Percentiles rank a stretch among this genome's conserved stretches.
Conservation (phyloP, 2,888 invertebrate species). For the Apamea epomidion region DNA sequence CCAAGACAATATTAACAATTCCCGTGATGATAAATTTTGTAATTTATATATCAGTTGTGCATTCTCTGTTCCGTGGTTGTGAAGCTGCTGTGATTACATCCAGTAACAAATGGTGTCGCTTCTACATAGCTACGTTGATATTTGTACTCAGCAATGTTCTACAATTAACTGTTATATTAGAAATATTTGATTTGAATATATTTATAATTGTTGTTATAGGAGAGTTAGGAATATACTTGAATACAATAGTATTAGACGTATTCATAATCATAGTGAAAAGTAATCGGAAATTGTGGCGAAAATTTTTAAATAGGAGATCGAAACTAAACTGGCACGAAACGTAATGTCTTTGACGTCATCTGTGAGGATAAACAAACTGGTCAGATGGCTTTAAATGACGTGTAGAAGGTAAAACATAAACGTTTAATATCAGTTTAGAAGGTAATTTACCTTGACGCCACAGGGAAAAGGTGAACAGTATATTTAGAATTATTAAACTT, state of each 20-base stretch:
- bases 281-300: no score
- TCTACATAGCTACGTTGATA: constrained; percentile 27
- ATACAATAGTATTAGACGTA: no score
- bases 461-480: no score
- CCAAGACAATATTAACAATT: constrained; percentile 19
- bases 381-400: neutral
- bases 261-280: no score
- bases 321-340: neutral
- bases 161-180: constrained; percentile 8
- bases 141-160: constrained; percentile 17
- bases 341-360: neutral
- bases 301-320: neutral
- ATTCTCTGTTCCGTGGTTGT: constrained; percentile 13
- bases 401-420: neutral
- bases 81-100: neutral
- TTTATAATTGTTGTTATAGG: constrained; percentile 13
- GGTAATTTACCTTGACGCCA: neutral
- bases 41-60: constrained; percentile 28
- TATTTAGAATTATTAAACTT: no score
- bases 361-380: constrained; percentile 4
- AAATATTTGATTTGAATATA: constrained; percentile 16
- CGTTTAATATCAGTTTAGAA: neutral
- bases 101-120: constrained; percentile 11
- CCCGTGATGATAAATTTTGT: constrained; percentile 25
- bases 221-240: neutral